Conservation (phyloP, 1,140 invertebrate species). For the Yoshiicerus persimilis region DNA sequence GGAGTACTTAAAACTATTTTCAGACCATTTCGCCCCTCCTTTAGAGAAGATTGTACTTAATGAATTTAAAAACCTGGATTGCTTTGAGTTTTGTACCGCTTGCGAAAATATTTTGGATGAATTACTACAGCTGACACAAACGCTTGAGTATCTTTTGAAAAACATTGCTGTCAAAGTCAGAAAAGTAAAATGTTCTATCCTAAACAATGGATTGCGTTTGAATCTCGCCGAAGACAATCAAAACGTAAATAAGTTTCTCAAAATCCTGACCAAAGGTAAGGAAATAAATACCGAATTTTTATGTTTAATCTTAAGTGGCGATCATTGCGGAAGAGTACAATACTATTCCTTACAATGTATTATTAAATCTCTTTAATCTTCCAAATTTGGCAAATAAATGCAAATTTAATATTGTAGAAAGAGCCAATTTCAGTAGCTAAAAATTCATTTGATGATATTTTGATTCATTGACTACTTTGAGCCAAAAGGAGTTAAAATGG, state of each 20-base stretch:
- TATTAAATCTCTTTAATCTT: too few species aligned
- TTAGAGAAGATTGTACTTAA: not conserved
- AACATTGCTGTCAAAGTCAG: not conserved
- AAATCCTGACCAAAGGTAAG: not conserved
- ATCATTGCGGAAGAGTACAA: too few species aligned
- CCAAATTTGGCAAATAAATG: too few species aligned
- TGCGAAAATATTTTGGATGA: not conserved
- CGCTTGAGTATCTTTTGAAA: not conserved
- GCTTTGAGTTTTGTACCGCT: not conserved
- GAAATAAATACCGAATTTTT: too few species aligned
- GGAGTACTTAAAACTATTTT: not conserved
- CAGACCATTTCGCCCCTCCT: not conserved
- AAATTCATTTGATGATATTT: too few species aligned
- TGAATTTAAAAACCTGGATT: not conserved
- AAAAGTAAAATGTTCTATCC: not conserved
- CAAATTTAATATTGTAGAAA: too few species aligned
- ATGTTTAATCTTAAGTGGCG: too few species aligned
- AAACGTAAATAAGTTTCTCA: not conserved
- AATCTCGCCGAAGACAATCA: not conserved
- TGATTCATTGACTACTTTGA: too few species aligned
- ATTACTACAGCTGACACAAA: not conserved
- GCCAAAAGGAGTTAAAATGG: too few species aligned
- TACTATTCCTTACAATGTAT: too few species aligned
- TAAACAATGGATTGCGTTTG: not conserved
- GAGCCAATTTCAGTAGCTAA: too few species aligned